Conservation (phyloP, 1,140 invertebrate genomes). For the Liolophura sinensis region DNA sequence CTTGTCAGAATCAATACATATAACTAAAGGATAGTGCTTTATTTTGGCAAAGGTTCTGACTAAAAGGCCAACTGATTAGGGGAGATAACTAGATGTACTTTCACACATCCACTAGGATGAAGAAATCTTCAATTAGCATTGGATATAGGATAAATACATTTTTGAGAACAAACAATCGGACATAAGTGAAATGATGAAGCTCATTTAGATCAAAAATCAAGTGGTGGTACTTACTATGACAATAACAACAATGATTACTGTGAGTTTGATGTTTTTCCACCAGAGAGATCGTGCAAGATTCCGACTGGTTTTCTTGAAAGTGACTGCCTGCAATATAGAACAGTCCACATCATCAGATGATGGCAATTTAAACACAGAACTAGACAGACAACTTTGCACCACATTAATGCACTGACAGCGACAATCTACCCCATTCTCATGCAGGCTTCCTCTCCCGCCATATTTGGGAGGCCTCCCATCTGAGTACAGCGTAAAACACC, state of each 20-base stretch:
- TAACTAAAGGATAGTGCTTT: not conserved
- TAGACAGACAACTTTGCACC: not conserved
- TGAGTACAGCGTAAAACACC: no score
- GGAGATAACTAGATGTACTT: not conserved
- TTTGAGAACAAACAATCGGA: constrained; percentile 13
- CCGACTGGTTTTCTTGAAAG: constrained; percentile 83
- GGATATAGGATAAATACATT: constrained; percentile 2
- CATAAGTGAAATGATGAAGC: not conserved
- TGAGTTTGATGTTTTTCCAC: constrained; percentile 93
- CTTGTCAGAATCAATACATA: not conserved
- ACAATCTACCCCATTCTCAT: not conserved
- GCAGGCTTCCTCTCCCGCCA: no score
- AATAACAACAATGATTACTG: constrained; percentile 74
- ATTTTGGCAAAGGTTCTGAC: not conserved
- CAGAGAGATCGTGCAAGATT: constrained; percentile 84
- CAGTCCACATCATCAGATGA: not conserved
- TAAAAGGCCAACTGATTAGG: not conserved
- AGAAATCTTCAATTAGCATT: not conserved
- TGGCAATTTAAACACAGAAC: not conserved
- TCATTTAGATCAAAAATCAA: not conserved
- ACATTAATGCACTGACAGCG: no score
- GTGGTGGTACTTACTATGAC: constrained; percentile 66
- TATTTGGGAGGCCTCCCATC: no score
- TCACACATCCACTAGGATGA: not conserved
- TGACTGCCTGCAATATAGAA: constrained; percentile 73